These are phyloP conservation scores for Lucinisca nassula DNA, from an alignment of 2,888 invertebrate genomes.

Conservation along the genomic window DNA sequence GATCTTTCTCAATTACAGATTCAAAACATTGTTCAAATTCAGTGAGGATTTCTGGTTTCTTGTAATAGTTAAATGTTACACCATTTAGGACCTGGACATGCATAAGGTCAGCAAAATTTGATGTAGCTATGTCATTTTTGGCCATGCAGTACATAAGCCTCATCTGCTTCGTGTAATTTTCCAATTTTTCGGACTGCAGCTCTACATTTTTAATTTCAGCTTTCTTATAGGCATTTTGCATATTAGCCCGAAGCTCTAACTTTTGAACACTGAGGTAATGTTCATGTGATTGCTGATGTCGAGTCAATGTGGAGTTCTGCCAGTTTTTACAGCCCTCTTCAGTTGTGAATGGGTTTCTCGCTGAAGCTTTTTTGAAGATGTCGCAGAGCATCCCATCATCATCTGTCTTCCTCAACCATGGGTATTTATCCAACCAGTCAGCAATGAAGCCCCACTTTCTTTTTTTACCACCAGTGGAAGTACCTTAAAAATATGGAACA, in stretches of 20 bases:
- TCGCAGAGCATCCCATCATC: not conserved
- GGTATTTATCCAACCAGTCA: not conserved
- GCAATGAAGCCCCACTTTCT: not conserved
- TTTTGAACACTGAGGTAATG: not conserved
- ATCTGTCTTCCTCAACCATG: not conserved
- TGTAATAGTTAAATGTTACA: not conserved
- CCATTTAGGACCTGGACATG: constrained; percentile 24
- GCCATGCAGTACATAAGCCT: constrained; percentile 28
- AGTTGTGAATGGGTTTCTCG: not conserved
- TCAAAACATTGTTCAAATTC: constrained; percentile 29
- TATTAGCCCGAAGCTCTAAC: not conserved
- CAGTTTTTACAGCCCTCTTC: not conserved
- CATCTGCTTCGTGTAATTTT: constrained; percentile 10
- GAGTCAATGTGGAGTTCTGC: not conserved
- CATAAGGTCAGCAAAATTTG: constrained; percentile 13
- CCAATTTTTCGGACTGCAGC: not conserved
- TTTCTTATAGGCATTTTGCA: not conserved
- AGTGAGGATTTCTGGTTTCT: not conserved
- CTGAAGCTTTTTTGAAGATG: not conserved
- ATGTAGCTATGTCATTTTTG: constrained; percentile 24
- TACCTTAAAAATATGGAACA: not conserved
- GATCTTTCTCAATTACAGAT: not conserved
- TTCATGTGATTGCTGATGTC: not conserved
- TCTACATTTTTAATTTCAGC: not conserved
- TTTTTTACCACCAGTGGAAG: not conserved